These are phyloP conservation scores for Tetraodon nigroviridis DNA, from an alignment of 2,113 vertebrate species.

Conservation along the genomic window DNA sequence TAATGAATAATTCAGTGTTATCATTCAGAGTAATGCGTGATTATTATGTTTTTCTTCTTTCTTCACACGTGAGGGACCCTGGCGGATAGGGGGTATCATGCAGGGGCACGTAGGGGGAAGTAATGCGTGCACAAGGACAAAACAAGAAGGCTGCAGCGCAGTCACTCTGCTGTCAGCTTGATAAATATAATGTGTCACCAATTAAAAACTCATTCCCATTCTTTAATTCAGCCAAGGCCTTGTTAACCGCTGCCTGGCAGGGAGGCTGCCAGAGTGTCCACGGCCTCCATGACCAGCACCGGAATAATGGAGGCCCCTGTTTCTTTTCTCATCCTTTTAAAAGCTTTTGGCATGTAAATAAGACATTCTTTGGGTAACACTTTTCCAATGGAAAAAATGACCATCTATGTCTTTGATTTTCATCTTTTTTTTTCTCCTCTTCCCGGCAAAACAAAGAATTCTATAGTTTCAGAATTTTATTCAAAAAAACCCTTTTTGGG, in stretches of 20 bases:
- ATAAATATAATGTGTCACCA: slow-evolving; percentile 97
- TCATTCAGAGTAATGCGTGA: slow-evolving; percentile 78
- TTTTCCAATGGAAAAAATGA: slow-evolving; percentile 84
- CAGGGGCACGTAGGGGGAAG: slow-evolving; percentile 78
- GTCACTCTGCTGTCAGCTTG: slow-evolving; percentile 84
- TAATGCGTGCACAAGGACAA: slow-evolving; percentile 78
- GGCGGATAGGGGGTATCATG: slow-evolving; percentile 67
- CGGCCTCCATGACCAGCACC: slow-evolving; percentile 75
- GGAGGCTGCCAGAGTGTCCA: slow-evolving; percentile 71
- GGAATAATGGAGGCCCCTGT: slow-evolving; percentile 73
- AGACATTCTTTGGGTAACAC: slow-evolving; percentile 86
- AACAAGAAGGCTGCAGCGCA: slow-evolving; percentile 77
- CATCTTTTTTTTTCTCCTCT: slow-evolving; percentile 76
- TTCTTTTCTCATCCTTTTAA: slow-evolving; percentile 84
- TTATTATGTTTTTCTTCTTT: slow-evolving; percentile 81
- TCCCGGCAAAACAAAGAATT: slow-evolving; percentile 81
- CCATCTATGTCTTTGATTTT: slow-evolving; percentile 88
- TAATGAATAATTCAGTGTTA: slow-evolving; percentile 95
- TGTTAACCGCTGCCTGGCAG: slow-evolving; percentile 84
- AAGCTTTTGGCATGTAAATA: slow-evolving; percentile 91
- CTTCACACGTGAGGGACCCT: slow-evolving; percentile 78
- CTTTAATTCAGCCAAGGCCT: slow-evolving; percentile 81
- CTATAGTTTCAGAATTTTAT: slow-evolving; percentile 81
- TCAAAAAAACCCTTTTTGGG: slow-evolving; percentile 63
- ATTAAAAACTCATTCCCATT: slow-evolving; percentile 94